These are phyloP conservation scores for Cataglyphis hispanica DNA, from an alignment of 1,140 invertebrate species.

Conservation along the genomic window DNA sequence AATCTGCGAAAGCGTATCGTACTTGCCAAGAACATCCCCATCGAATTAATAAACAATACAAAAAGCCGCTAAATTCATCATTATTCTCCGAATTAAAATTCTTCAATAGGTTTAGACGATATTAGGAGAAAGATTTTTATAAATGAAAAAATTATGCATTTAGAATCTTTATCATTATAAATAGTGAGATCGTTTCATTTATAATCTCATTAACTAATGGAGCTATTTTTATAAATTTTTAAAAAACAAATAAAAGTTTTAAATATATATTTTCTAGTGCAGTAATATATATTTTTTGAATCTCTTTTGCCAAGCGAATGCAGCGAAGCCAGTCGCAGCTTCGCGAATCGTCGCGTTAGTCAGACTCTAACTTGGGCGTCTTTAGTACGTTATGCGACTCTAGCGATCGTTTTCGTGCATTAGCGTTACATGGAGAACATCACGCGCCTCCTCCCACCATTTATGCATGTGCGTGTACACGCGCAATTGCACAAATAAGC, in stretches of 20 bases:
- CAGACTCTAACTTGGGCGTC: slow-evolving; percentile 1
- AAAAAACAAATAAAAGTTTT: slow-evolving; percentile 3
- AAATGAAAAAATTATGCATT: background rate
- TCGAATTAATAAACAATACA: background rate
- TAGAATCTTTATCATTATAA: too few species aligned
- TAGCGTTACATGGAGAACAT: slow-evolving; percentile 55
- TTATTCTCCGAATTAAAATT: background rate
- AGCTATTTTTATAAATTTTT: background rate
- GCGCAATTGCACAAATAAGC: slow-evolving; percentile 52
- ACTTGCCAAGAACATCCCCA: background rate
- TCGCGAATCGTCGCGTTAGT: slow-evolving; percentile 2
- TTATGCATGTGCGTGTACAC: slow-evolving; percentile 36
- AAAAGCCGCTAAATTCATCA: background rate
- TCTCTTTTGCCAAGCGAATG: background rate
- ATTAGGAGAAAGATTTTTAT: background rate
- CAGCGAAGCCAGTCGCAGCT: slow-evolving; percentile 18
- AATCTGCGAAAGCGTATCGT: background rate
- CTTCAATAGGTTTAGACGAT: background rate
- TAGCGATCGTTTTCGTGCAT: slow-evolving; percentile 56
- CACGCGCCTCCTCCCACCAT: slow-evolving; percentile 40
- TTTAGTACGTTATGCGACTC: slow-evolving; percentile 22
- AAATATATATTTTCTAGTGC: background rate
- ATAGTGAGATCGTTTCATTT: too few species aligned
- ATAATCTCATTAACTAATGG: background rate
- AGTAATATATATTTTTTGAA: background rate